Conservation (phyloP, 64 coral and sea anemone genomes). For the Montipora efflorescens region DNA sequence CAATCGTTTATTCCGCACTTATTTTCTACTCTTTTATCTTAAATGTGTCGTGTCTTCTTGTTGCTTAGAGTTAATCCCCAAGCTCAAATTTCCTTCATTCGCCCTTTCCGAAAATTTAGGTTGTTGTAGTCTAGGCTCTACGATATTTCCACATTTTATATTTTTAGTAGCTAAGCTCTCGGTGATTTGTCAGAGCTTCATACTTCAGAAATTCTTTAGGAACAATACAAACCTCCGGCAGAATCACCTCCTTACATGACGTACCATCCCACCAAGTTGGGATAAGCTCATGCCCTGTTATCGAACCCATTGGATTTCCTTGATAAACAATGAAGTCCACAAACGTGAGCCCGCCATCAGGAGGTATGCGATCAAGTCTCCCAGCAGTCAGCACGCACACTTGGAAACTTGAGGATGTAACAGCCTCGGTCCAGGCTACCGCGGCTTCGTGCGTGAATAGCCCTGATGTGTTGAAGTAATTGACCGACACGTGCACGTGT, state of each 20-base stretch:
- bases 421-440: conserved; percentile 83
- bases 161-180: no score
- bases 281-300: conserved; percentile 52
- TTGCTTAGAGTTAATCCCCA: no score
- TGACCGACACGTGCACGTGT: conserved; percentile 59
- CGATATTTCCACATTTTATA: no score
- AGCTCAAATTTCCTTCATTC: no score
- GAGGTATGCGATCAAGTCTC: conserved; percentile 70
- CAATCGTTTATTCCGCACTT: no score
- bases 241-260: conserved; percentile 39
- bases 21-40: no score
- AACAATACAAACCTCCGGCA: conserved; percentile 49
- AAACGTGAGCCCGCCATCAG: conserved; percentile 67
- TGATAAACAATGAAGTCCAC: conserved; percentile 81
- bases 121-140: no score
- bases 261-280: conserved; percentile 81
- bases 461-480: conserved; percentile 67
- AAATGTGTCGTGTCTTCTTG: no score
- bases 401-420: conserved; percentile 35
- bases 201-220: not conserved
- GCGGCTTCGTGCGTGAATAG: conserved; percentile 84
- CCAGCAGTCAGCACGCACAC: conserved; percentile 80
- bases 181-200: not conserved
- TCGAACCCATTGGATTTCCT: conserved; percentile 59
- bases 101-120: no score